Evolutionary conservation across 2,113 vertebrate species (phyloP).

Genomic region (Raja brachyura): DNA sequence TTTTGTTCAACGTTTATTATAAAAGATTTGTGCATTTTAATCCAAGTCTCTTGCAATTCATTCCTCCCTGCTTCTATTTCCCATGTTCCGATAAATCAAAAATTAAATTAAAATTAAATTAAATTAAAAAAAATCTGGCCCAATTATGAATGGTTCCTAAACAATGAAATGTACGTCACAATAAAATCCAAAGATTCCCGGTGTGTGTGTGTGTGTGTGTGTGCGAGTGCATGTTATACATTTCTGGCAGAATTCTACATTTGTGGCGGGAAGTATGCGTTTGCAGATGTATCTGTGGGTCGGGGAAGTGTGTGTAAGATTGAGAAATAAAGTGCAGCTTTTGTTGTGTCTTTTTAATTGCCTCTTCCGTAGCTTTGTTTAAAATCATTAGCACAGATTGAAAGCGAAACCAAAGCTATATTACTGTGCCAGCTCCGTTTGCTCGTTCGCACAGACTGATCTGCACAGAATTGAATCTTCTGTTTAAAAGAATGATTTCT

Average conservation of each 20-base stretch:
- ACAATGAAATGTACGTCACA: neutral
- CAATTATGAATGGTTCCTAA: neutral
- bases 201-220: too few species aligned
- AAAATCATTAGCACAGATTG: constrained; percentile 12
- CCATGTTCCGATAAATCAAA: neutral
- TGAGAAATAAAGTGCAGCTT: neutral
- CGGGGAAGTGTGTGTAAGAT: neutral
- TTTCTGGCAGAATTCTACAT: neutral
- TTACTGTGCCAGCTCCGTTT: neutral
- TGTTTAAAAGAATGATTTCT: neutral
- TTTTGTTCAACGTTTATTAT: neutral
- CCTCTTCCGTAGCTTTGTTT: neutral
- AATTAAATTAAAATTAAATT: too few species aligned
- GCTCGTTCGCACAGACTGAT: neutral
- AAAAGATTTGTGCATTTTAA: neutral
- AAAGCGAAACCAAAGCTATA: neutral
- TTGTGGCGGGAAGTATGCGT: neutral
- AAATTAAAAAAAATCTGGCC: neutral
- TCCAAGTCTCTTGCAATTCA: neutral
- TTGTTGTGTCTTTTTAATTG: constrained; percentile 21
- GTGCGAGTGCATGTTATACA: neutral
- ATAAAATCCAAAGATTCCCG: neutral
- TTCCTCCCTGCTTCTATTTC: neutral
- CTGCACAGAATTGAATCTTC: neutral
- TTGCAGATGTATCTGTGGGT: too few species aligned